phyloP scores from a whole-genome alignment of 2,888 invertebrate genomes.

The Dynastes maya region DNA sequence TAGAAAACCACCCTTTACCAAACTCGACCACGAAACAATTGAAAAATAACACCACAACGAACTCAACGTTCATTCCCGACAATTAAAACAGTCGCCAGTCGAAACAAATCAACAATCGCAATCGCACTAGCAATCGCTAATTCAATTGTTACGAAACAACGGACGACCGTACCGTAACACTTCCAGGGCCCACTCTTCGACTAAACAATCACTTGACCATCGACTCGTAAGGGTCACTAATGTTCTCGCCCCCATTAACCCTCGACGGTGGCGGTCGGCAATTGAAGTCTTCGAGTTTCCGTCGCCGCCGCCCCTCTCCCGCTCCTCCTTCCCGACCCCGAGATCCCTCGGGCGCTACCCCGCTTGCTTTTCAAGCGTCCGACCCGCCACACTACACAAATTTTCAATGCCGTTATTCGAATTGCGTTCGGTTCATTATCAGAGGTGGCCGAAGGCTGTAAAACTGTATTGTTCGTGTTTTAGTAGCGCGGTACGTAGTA shows the following conservation, averaged over 20 bases:
- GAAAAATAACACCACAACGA: slow-evolving; percentile 15
- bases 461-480: slow-evolving; percentile 46
- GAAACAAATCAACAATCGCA: slow-evolving; percentile 42
- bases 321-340: neutral
- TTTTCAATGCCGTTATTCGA: slow-evolving; percentile 33
- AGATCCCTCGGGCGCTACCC: neutral
- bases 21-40: neutral
- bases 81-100: slow-evolving; percentile 30
- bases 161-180: slow-evolving; percentile 32
- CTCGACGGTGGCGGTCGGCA: slow-evolving; percentile 32
- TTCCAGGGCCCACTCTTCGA: slow-evolving; percentile 34
- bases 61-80: neutral
- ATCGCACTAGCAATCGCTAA: slow-evolving; percentile 31
- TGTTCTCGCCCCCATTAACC: slow-evolving; percentile 48
- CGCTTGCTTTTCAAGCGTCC: slow-evolving; percentile 10
- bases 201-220: slow-evolving; percentile 49
- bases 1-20: neutral
- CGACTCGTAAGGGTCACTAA: slow-evolving; percentile 49
- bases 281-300: slow-evolving; percentile 43
- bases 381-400: slow-evolving; percentile 21
- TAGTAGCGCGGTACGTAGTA: slow-evolving; percentile 13
- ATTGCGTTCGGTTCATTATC: slow-evolving; percentile 44
- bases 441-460: slow-evolving; percentile 38
- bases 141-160: slow-evolving; percentile 46
- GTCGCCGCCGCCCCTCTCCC: neutral